Conservation (phyloP, 2,113 vertebrate species). For the Probosciger aterrimus region DNA sequence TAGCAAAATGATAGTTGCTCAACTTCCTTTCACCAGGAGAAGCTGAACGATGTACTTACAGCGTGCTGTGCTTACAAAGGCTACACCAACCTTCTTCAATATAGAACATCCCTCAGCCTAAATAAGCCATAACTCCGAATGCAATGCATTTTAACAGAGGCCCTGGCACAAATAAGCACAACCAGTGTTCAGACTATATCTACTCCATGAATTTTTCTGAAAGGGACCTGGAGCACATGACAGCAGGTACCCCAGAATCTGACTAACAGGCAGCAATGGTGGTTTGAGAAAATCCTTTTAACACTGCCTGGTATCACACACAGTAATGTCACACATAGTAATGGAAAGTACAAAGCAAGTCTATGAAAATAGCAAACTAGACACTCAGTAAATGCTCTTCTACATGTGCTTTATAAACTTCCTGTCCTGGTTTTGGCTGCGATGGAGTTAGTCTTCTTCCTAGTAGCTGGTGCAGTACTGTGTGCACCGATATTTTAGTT, state of each 20-base stretch:
- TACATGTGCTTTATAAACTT: background rate
- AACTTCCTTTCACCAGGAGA: background rate
- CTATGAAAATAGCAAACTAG: background rate
- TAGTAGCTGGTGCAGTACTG: background rate
- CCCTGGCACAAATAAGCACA: background rate
- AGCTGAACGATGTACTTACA: accelerated
- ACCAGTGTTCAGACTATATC: background rate
- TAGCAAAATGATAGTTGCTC: accelerated
- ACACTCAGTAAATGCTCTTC: background rate
- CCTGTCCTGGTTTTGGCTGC: background rate
- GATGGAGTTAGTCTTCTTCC: background rate
- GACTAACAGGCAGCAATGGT: background rate
- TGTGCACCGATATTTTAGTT: background rate
- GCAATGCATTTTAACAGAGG: background rate
- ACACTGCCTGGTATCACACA: background rate
- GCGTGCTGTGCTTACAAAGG: background rate
- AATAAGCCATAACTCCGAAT: background rate
- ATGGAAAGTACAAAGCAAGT: background rate
- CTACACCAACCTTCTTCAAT: background rate
- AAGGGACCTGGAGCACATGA: background rate
- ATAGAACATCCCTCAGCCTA: background rate
- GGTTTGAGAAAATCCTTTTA: background rate
- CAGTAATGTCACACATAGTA: background rate
- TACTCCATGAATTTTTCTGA: background rate
- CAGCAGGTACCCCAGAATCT: background rate